A percentile compares a stretch with the other conserved stretches of the same genome.
phyloP scores from a whole-genome alignment of 64 coral and sea anemone species.

The Hydrozoanthus tunicans region DNA sequence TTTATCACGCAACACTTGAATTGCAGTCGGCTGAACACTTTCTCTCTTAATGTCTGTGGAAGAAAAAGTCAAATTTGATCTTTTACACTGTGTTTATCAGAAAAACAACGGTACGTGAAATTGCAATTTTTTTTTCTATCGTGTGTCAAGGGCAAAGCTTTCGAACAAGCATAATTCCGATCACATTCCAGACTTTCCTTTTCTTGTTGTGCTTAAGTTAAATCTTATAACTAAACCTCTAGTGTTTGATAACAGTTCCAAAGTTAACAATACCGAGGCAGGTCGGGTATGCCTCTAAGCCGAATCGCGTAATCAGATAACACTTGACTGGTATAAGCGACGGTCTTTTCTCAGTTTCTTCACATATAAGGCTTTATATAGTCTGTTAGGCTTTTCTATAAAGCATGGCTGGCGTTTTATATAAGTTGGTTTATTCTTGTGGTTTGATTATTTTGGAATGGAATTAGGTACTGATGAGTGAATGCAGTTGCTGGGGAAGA shows the following conservation, averaged over 20 bases:
- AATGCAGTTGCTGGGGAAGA: too few species aligned
- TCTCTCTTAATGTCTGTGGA: neutral
- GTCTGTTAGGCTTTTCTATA: neutral
- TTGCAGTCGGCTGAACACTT: neutral
- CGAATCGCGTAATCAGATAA: conserved; percentile 1
- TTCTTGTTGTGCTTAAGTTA: conserved; percentile 5
- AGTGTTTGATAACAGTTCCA: conserved; percentile 16
- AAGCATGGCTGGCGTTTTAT: neutral
- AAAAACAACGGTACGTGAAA: neutral
- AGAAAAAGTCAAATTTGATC: neutral
- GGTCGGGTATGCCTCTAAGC: neutral
- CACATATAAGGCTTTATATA: neutral
- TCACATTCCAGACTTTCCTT: conserved; percentile 4
- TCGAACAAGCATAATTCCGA: neutral
- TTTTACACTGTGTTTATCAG: neutral
- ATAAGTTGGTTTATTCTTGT: neutral
- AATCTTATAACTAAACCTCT: neutral
- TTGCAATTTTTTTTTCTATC: conserved; percentile 1
- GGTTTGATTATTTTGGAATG: neutral
- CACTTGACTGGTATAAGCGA: neutral
- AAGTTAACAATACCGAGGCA: neutral
- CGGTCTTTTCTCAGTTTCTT: neutral
- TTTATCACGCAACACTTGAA: neutral
- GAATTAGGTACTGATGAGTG: neutral
- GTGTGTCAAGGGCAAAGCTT: neutral